phyloP scores from a whole-genome alignment of 2,797 vertebrate genomes.

The Octomys mimax region DNA sequence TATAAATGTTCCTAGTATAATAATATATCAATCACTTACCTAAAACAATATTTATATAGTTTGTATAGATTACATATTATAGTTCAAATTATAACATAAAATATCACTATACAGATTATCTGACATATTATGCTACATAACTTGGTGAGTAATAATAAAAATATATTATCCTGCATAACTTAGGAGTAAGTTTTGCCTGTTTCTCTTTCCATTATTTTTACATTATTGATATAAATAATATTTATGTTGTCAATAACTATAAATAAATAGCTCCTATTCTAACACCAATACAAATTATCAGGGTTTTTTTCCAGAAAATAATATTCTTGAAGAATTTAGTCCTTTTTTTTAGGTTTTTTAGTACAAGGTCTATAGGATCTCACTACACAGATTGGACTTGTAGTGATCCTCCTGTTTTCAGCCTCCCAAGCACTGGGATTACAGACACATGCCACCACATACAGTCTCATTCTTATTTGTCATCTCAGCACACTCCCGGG shows the following conservation, averaged over 20 bases:
- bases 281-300: not conserved
- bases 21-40: not conserved
- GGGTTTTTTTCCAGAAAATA: conserved; percentile 62
- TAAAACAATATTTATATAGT: not conserved
- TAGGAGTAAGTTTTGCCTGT: not conserved
- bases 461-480: too few species aligned
- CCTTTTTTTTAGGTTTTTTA: not conserved
- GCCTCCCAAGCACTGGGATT: too few species aligned
- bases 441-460: too few species aligned
- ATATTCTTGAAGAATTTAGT: conserved; percentile 3
- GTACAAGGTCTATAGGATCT: too few species aligned
- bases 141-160: not conserved
- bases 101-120: not conserved
- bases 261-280: not conserved
- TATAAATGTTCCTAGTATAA: not conserved
- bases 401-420: too few species aligned
- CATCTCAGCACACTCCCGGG: too few species aligned
- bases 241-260: not conserved
- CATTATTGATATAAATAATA: not conserved
- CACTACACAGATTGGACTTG: too few species aligned
- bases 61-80: not conserved
- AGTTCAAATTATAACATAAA: conserved; percentile 40
- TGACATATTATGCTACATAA: not conserved
- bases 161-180: not conserved
- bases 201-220: not conserved